A percentile compares a stretch with the other conserved stretches of the same genome.
Conservation (phyloP, 2,113 vertebrate genomes). For the Haemorhous mexicanus region DNA sequence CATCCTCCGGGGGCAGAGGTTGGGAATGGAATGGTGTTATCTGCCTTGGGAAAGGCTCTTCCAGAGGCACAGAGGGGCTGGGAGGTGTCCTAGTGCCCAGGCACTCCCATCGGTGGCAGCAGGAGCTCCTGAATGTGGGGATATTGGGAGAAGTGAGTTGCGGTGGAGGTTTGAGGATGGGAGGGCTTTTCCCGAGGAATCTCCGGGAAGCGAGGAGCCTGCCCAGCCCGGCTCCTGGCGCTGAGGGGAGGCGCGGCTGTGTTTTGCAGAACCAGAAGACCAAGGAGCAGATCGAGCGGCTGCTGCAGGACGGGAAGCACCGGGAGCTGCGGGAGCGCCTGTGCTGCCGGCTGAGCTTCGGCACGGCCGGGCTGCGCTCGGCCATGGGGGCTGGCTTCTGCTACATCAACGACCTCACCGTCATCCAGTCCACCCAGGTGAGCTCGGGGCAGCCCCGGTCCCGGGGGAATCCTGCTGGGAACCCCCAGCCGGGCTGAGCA, state of each 20-base stretch:
- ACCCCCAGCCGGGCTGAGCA: rapidly evolving
- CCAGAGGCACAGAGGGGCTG: rapidly evolving
- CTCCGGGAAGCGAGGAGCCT: rapidly evolving
- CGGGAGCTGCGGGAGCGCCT: conserved; percentile 82
- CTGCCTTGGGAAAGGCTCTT: not conserved
- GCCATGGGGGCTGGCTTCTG: conserved; percentile 93
- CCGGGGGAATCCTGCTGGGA: rapidly evolving
- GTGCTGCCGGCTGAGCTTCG: conserved; percentile 86
- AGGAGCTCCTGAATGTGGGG: not conserved
- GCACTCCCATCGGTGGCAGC: not conserved
- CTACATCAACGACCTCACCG: conserved; percentile 92
- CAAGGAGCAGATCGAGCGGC: conserved; percentile 80
- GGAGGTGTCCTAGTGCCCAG: too few relatives aligned
- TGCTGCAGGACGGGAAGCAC: conserved; percentile 73
- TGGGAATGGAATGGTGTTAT: rapidly evolving
- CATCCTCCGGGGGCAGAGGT: not conserved
- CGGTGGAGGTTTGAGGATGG: rapidly evolving
- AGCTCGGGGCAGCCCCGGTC: rapidly evolving
- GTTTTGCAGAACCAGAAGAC: conserved; percentile 83
- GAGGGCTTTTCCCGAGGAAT: too few relatives aligned
- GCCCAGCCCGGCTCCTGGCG: rapidly evolving
- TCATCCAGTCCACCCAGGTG: conserved; percentile 95
- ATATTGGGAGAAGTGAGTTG: not conserved
- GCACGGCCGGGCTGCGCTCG: conserved; percentile 89
- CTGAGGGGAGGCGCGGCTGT: not conserved